Percentiles rank a stretch among this genome's conserved stretches.
These are phyloP conservation scores for Zaprionus davidi DNA, from an alignment of 1,140 invertebrate genomes.

Conservation along the genomic window DNA sequence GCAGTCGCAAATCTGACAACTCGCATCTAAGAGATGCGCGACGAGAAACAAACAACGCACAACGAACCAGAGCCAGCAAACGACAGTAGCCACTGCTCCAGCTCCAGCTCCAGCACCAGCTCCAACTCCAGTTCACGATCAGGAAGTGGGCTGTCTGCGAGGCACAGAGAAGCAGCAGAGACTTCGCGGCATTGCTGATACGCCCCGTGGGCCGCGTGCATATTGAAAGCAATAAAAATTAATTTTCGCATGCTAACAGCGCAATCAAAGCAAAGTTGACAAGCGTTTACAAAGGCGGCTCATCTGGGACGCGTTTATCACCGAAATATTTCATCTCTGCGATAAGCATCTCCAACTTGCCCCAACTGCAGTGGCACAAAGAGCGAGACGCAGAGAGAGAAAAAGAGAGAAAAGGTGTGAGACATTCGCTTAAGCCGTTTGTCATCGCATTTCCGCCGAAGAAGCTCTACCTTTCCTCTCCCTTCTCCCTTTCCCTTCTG, in stretches of 20 bases:
- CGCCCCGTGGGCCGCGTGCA: constrained; percentile 70
- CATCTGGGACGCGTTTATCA: constrained; percentile 53
- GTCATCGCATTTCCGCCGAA: constrained; percentile 80
- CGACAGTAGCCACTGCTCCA: constrained; percentile 37
- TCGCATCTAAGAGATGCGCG: constrained; percentile 75
- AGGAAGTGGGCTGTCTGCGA: constrained; percentile 61
- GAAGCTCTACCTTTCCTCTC: background rate
- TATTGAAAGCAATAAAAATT: constrained; percentile 75
- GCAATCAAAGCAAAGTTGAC: constrained; percentile 81
- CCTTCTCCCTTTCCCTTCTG: background rate
- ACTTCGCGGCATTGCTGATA: constrained; percentile 62
- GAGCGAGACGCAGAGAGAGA: constrained; percentile 10
- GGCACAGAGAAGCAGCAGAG: constrained; percentile 14
- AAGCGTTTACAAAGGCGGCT: constrained; percentile 77
- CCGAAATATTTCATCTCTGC: constrained; percentile 73
- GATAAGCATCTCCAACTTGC: constrained; percentile 68
- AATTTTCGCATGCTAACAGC: constrained; percentile 77
- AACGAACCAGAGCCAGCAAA: constrained; percentile 31
- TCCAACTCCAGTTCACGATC: constrained; percentile 16
- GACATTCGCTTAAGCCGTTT: constrained; percentile 57
- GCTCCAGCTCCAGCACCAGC: background rate
- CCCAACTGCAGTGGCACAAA: constrained; percentile 49
- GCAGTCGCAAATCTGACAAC: constrained; percentile 71
- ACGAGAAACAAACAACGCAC: constrained; percentile 33
- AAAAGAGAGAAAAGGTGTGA: constrained; percentile 47